These are phyloP conservation scores for Drosophila cognata DNA, from an alignment of 2,888 invertebrate species.

Conservation along the genomic window DNA sequence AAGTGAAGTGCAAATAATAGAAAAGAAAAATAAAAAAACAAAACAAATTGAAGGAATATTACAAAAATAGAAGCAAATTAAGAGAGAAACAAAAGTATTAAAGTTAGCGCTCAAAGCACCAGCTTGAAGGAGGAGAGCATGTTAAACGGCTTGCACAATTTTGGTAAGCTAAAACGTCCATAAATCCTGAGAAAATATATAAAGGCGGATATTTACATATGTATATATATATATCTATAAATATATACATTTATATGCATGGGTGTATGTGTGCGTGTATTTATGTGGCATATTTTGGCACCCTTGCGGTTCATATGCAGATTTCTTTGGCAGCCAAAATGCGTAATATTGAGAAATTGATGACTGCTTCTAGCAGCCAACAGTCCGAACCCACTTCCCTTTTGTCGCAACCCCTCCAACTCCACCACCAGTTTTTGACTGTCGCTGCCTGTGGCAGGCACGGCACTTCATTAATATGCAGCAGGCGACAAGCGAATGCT, in stretches of 20 bases:
- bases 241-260: conserved; percentile 11
- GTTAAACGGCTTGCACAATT: conserved; percentile 60
- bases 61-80: neutral
- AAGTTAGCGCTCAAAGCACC: conserved; percentile 26
- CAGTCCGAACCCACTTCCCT: neutral
- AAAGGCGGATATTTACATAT: neutral
- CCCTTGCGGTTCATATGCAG: conserved; percentile 64
- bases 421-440: neutral
- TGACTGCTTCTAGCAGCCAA: conserved; percentile 45
- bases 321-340: conserved; percentile 59
- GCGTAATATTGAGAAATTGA: conserved; percentile 77
- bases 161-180: conserved; percentile 61
- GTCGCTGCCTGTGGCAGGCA: conserved; percentile 44
- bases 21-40: conserved; percentile 17
- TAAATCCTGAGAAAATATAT: conserved; percentile 20
- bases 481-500: conserved; percentile 70
- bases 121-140: conserved; percentile 48
- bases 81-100: conserved; percentile 17
- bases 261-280: conserved; percentile 6
- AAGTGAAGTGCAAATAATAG: conserved; percentile 47
- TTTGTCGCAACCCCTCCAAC: neutral
- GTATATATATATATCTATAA: conserved; percentile 16
- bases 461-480: conserved; percentile 76
- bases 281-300: conserved; percentile 19
- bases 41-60: conserved; percentile 3